Evolutionary conservation across 2,888 invertebrate species (phyloP), one percentile per base, ranked within the genome.

Genomic region (Globia sparganii): DNA sequence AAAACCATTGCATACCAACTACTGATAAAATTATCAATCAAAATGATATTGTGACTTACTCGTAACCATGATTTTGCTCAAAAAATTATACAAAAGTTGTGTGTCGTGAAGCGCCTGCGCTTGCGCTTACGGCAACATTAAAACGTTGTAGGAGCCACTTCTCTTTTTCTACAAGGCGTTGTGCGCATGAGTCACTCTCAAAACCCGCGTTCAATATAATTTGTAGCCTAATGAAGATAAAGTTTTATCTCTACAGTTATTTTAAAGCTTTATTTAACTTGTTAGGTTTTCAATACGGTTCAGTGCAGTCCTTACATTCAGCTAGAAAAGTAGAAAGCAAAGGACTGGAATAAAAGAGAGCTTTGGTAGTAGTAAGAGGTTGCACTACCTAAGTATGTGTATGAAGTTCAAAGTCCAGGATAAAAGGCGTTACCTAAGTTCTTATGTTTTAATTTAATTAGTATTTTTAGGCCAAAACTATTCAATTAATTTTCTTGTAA

Each of bases 161-260:
- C 67, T 43, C 31, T 53, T 73, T 87, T 90, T 85, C 75, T 62
- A 13, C n/a, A 72, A 90, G 91, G 91, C 91, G 90, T 79, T 78
- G 15, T 75, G 75, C 77, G 76, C 70, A 75, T 75, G 78, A 81
- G 77, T 69, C 78, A 64, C 58, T 34, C 28, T 68, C 11, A 11
- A 53, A 65, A 37, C 67, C 25, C 5, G 34, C 31, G 25, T 34
- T 31, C 59, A 59, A 69, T 49, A 43, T 66, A 40, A 59, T 65
- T 72, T 78, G 56, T 71, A 72, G 34, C 28, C 4, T 28, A 56
- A 40, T 74, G 34, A 56, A 49, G 53, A 72, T 64, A 25, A 74
- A 59, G 59, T 25, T 61, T 34, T 81, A 43, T 37, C 65, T 81
- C 13, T 43, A 46, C 43, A 31, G 43, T n/a, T 80, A 53, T 59